Evolutionary conservation across 2,888 invertebrate species (phyloP).

Genomic region (Erebia aethiops): DNA sequence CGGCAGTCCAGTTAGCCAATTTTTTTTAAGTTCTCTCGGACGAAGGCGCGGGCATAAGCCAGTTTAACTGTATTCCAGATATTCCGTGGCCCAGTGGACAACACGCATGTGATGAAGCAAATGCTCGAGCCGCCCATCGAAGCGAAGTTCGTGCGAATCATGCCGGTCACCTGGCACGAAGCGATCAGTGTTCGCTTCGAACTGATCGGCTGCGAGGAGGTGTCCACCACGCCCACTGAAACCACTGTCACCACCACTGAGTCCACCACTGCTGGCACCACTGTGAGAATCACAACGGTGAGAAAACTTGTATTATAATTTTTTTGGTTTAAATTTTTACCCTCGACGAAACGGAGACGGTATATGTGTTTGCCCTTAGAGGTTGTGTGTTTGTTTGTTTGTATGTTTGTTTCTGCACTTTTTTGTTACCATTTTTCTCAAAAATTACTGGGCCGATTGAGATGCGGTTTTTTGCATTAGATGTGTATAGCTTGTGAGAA

Average conservation of each 20-base stretch:
- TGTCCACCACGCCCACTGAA: constrained; percentile 42
- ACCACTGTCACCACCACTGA: constrained; percentile 36
- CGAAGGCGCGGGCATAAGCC: too few relatives aligned
- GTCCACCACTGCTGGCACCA: constrained; percentile 12
- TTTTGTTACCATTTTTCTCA: too few relatives aligned
- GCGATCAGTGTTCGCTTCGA: constrained; percentile 86
- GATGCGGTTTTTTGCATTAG: too few relatives aligned
- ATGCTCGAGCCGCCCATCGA: constrained; percentile 89
- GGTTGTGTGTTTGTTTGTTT: too few relatives aligned
- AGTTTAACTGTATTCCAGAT: constrained; percentile 76
- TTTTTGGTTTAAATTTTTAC: neutral
- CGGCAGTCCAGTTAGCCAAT: too few relatives aligned
- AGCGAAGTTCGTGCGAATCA: constrained; percentile 87
- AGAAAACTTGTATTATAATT: neutral
- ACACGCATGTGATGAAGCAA: constrained; percentile 82
- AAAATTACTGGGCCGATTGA: too few relatives aligned
- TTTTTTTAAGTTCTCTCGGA: too few relatives aligned
- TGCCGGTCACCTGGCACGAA: constrained; percentile 89
- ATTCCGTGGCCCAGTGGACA: constrained; percentile 88
- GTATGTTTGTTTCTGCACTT: too few relatives aligned
- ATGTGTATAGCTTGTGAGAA: too few relatives aligned
- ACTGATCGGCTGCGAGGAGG: constrained; percentile 86
- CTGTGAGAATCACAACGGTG: constrained; percentile 31
- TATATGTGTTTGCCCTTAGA: too few relatives aligned
- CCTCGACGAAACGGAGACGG: too few relatives aligned